Conservation (phyloP, 2,888 invertebrate species). For the Morpho achilles region DNA sequence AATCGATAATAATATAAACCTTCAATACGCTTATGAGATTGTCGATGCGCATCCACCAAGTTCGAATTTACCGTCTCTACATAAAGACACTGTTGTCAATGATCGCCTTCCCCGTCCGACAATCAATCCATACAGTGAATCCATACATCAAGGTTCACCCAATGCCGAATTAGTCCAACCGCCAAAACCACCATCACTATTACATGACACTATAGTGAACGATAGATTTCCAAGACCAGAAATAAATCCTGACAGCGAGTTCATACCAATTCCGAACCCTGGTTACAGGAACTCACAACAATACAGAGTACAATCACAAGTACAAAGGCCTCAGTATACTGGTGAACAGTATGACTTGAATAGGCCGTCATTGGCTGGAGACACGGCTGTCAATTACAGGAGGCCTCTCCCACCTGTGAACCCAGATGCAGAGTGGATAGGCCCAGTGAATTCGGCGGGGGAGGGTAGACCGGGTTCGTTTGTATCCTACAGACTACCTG, state of each 20-base stretch:
- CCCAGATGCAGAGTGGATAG: conserved; percentile 80
- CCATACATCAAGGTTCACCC: conserved; percentile 46
- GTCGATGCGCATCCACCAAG: conserved; percentile 47
- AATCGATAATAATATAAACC: conserved; percentile 74
- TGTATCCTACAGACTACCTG: conserved; percentile 86
- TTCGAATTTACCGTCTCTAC: conserved; percentile 69
- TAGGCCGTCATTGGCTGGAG: conserved; percentile 59
- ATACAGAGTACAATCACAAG: conserved; percentile 50
- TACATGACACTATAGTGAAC: conserved; percentile 85
- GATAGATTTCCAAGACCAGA: conserved; percentile 83
- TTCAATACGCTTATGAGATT: conserved; percentile 74
- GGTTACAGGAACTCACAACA: conserved; percentile 57
- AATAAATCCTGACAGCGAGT: conserved; percentile 85
- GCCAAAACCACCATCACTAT: conserved; percentile 68
- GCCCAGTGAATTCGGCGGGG: conserved; percentile 68
- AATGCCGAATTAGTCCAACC: conserved; percentile 53
- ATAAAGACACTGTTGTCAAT: conserved; percentile 85
- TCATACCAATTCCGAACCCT: conserved; percentile 70
- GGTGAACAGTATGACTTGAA: conserved; percentile 67
- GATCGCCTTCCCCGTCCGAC: conserved; percentile 83
- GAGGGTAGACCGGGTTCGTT: conserved; percentile 65
- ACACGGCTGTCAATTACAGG: conserved; percentile 79
- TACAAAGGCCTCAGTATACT: conserved; percentile 55
- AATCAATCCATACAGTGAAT: conserved; percentile 84
- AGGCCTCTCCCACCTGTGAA: conserved; percentile 77